Conservation (phyloP, 2,797 vertebrate genomes). For the Neosilurus hyrtlii region DNA sequence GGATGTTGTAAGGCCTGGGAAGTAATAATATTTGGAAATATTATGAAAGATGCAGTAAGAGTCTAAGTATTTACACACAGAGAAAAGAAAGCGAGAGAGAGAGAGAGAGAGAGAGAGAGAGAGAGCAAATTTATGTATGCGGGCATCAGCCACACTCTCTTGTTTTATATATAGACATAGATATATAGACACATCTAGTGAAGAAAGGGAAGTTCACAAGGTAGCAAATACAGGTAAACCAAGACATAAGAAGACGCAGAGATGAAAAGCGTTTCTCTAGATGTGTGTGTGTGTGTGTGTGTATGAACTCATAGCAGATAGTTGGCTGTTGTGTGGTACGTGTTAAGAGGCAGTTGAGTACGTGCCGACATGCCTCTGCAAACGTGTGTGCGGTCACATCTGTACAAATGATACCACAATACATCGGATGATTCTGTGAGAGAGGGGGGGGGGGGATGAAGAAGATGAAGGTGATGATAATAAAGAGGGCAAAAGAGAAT, state of each 20-base stretch:
- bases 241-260: conserved; percentile 11
- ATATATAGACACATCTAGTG: not conserved
- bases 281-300: not conserved
- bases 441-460: conserved; percentile 41
- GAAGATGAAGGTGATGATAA: conserved; percentile 50
- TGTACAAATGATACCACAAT: conserved; percentile 61
- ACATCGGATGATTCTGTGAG: conserved; percentile 59
- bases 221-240: conserved; percentile 17
- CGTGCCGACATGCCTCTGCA: conserved; percentile 68
- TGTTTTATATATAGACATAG: conserved; percentile 9
- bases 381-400: conserved; percentile 57
- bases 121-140: conserved; percentile 12
- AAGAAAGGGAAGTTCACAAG: conserved; percentile 37
- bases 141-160: not conserved
- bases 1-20: conserved; percentile 41
- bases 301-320: conserved; percentile 31
- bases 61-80: not conserved
- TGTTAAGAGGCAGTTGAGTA: conserved; percentile 61
- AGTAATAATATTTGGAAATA: conserved; percentile 23
- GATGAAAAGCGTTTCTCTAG: conserved; percentile 21
- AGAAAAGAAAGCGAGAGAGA: not conserved
- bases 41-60: not conserved
- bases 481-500: not conserved
- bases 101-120: conserved; percentile 12
- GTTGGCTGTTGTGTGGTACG: conserved; percentile 57